These are phyloP conservation scores for Tychaedon coryphoeus DNA, from an alignment of 2,113 vertebrate species.

Conservation along the genomic window DNA sequence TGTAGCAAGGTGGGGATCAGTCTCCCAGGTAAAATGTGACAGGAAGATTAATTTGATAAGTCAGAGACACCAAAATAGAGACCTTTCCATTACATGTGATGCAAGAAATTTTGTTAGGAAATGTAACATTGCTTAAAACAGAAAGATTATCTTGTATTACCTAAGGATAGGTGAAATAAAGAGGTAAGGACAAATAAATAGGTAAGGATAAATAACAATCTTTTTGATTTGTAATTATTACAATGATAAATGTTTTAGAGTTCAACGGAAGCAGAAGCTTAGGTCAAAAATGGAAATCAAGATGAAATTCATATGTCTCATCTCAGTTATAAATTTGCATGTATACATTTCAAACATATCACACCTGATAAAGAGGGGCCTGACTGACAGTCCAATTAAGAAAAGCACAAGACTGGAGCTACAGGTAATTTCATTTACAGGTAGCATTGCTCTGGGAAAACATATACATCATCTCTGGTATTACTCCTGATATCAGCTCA, in stretches of 20 bases:
- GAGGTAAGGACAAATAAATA: too few relatives aligned
- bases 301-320: neutral
- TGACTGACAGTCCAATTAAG: neutral
- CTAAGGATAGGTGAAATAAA: neutral
- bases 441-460: neutral
- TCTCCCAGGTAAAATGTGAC: neutral
- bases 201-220: neutral
- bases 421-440: neutral
- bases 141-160: neutral
- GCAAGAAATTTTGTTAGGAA: neutral
- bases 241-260: neutral
- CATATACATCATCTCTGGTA: neutral
- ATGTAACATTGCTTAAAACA: neutral
- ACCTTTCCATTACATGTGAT: neutral
- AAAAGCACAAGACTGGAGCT: neutral
- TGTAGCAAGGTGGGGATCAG: neutral
- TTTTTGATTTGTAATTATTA: neutral
- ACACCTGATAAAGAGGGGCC: neutral
- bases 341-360: neutral
- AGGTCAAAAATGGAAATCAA: neutral
- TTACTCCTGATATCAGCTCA: neutral
- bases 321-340: neutral
- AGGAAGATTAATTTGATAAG: neutral
- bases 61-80: neutral
- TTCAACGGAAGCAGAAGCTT: neutral